Conservation (phyloP, 2,888 invertebrate species). For the Callyntrura sp. region DNA sequence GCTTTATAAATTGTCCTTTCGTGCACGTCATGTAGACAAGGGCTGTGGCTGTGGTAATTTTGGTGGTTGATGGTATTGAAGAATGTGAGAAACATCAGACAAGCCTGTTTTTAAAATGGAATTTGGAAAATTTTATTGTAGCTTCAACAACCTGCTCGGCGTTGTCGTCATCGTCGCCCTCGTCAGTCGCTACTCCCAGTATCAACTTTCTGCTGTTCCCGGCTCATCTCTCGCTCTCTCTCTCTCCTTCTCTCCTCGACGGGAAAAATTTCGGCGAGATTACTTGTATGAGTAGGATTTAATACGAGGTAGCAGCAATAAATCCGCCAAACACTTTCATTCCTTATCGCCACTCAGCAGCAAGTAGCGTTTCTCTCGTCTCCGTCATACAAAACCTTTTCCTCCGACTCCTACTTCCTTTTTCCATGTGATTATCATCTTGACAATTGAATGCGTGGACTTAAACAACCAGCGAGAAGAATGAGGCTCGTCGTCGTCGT, state of each 20-base stretch:
- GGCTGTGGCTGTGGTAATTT: background rate
- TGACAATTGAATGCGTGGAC: conserved; percentile 7
- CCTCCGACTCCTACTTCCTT: background rate
- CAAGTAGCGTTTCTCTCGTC: background rate
- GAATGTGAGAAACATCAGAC: background rate
- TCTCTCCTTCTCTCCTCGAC: too few species aligned
- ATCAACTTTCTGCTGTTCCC: background rate
- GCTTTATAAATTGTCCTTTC: background rate
- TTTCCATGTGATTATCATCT: conserved; percentile 21
- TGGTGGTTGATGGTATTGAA: background rate
- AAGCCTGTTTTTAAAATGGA: background rate
- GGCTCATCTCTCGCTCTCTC: too few species aligned
- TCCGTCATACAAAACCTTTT: too few species aligned
- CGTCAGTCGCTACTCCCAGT: conserved; percentile 25
- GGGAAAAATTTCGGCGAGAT: conserved; percentile 17
- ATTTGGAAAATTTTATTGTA: conserved; percentile 17
- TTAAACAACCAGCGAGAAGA: background rate
- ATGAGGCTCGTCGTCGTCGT: background rate
- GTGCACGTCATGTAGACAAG: too few species aligned
- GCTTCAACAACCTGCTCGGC: background rate
- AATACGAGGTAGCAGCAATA: conserved; percentile 62
- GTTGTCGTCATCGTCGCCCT: too few species aligned
- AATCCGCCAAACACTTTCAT: conserved; percentile 61
- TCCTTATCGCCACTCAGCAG: conserved; percentile 51
- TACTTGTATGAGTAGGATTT: conserved; percentile 46